Evolutionary conservation across 2,888 invertebrate genomes (phyloP), one percentile per base, ranked within the genome.

Genomic region (Urechis unicinctus): DNA sequence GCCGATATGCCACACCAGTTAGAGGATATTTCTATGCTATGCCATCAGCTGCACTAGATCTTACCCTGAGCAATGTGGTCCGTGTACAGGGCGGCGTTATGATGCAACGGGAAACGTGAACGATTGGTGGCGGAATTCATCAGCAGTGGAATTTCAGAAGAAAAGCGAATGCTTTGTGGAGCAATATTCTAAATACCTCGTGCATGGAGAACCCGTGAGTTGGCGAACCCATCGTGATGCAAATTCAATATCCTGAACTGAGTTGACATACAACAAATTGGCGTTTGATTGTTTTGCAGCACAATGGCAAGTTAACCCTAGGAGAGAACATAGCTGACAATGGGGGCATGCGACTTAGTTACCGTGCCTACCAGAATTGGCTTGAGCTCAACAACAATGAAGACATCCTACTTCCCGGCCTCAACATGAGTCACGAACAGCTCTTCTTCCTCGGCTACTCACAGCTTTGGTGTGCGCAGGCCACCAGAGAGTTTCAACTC

Each of bases 151-250:
- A 29, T 75, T 75, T 56, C 60, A 69, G 44, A 55, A 69, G 43
- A 58, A 67, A 24, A 66, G 72, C 2, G 50, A 74, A 48, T 75
- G 75, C 57, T 66, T 75, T 63, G 59, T 70, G 4, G 65, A 76
- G 46, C 97, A 98, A 77, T 98, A 98, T 76, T 84, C 87, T 51
- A 79, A 36, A 17, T 36, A 13, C 36, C 36, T 36, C 9, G 36
- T 36, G 9, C 17, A 36, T 36, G 36, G 36, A 13, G 9, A 36
- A 36, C 9, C 9, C 17, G 36, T 36, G 17, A 36, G 36, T 36
- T n/a, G n/a, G n/a, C n/a, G n/a, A n/a, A n/a, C n/a, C n/a, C n/a
- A n/a, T n/a, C n/a, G n/a, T n/a, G n/a, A n/a, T n/a, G n/a, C n/a
- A n/a, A n/a, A n/a, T n/a, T n/a, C n/a, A n/a, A n/a, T n/a, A n/a